These are phyloP conservation scores for Leptobrachium ailaonicum DNA, from an alignment of 2,113 vertebrate species.

Conservation along the genomic window DNA sequence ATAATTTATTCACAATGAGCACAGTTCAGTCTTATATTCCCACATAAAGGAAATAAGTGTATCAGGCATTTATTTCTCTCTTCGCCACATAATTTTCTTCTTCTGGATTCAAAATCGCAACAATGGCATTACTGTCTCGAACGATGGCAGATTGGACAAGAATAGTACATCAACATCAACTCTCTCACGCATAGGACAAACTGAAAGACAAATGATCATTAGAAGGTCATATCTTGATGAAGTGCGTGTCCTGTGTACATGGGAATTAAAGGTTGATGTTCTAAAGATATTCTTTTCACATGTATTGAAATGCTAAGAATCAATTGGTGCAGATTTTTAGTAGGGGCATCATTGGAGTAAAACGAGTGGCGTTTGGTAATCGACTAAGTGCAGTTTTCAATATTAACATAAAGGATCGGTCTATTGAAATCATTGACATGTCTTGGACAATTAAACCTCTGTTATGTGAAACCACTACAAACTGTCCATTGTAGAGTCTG, in stretches of 20 bases:
- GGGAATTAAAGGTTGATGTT: no score
- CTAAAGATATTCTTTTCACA: no score
- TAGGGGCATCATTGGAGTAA: not conserved
- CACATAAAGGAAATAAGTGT: conserved; percentile 12
- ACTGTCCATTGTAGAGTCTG: not conserved
- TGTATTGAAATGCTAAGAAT: no score
- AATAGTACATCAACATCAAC: not conserved
- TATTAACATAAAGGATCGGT: conserved; percentile 11
- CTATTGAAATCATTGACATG: not conserved
- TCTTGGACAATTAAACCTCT: conserved; percentile 23
- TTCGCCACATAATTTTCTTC: not conserved
- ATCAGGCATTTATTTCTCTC: conserved; percentile 4
- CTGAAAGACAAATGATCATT: not conserved
- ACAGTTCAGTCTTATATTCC: conserved; percentile 5
- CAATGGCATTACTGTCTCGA: conserved; percentile 30
- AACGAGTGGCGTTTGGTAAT: not conserved
- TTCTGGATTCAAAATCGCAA: not conserved
- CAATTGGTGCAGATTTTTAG: no score
- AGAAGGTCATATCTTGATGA: not conserved
- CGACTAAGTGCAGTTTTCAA: not conserved
- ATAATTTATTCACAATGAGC: conserved; percentile 17
- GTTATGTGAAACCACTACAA: conserved; percentile 7
- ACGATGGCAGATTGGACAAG: conserved; percentile 14
- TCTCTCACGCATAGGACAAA: conserved; percentile 5
- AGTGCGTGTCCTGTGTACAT: no score